Conservation (phyloP, 2,797 vertebrate species). For the Sebastes nivosus region DNA sequence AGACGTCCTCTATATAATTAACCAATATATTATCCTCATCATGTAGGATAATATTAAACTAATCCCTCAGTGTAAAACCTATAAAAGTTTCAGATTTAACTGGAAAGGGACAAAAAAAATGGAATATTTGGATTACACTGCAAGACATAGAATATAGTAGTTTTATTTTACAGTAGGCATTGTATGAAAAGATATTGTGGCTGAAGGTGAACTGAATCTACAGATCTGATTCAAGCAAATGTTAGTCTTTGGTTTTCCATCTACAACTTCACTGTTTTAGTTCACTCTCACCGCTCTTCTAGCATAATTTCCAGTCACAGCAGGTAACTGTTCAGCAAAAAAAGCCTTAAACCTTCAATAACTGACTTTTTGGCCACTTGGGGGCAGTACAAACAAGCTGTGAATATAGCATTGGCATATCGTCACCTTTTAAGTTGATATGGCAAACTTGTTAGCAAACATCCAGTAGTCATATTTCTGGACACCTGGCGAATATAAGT, state of each 20-base stretch:
- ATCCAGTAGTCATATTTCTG: not conserved
- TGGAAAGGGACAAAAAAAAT: not conserved
- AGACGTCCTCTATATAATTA: not conserved
- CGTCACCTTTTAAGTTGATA: not conserved
- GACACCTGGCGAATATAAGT: too few relatives aligned
- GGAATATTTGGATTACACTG: not conserved
- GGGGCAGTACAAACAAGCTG: not conserved
- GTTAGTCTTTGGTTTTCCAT: not conserved
- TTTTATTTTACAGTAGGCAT: not conserved
- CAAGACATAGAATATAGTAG: not conserved
- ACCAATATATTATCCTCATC: not conserved
- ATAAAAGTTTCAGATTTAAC: not conserved
- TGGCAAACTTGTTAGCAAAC: not conserved
- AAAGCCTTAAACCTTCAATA: not conserved
- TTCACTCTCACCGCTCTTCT: not conserved
- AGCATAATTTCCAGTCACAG: not conserved
- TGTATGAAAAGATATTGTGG: not conserved
- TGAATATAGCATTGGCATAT: not conserved
- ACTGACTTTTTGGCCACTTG: not conserved
- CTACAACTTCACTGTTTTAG: not conserved
- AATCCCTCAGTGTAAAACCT: not conserved
- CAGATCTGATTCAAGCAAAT: not conserved
- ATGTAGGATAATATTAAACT: not conserved
- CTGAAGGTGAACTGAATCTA: not conserved
- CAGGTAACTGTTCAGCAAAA: not conserved